Evolutionary conservation across 2,888 invertebrate species (phyloP).

Genomic region (Orthosia gothica): DNA sequence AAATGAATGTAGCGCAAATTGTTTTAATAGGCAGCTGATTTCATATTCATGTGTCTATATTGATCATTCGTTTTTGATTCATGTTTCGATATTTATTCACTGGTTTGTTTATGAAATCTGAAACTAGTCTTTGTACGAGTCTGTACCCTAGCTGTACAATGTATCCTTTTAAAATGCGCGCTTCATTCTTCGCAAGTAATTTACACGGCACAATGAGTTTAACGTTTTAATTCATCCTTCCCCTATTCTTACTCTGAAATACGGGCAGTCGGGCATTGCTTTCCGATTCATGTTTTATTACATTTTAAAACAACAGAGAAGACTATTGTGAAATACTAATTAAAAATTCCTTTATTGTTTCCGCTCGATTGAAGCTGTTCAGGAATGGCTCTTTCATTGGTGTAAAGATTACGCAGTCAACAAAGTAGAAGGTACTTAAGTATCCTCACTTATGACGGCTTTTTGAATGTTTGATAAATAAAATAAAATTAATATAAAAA

Average conservation of each 20-base stretch:
- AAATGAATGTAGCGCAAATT: conserved; percentile 33
- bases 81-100: conserved; percentile 18
- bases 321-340: conserved; percentile 1
- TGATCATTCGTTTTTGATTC: conserved; percentile 13
- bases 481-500: not conserved
- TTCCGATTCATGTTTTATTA: conserved; percentile 26
- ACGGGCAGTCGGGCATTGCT: conserved; percentile 8
- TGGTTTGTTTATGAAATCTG: conserved; percentile 18
- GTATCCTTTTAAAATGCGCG: conserved; percentile 15
- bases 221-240: conserved; percentile 33
- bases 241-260: conserved; percentile 23
- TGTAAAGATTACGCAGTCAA: not conserved
- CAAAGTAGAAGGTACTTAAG: not conserved
- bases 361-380: not conserved
- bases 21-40: conserved; percentile 30
- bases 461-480: not conserved
- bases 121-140: too few relatives aligned
- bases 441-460: not conserved
- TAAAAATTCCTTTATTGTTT: conserved; percentile 10
- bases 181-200: conserved; percentile 30
- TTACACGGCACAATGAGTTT: conserved; percentile 15
- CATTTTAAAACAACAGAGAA: conserved; percentile 18
- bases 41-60: conserved; percentile 34
- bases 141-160: too few relatives aligned
- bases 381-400: not conserved